Conservation (phyloP, 2,888 invertebrate species). For the Parnassius glacialis region DNA sequence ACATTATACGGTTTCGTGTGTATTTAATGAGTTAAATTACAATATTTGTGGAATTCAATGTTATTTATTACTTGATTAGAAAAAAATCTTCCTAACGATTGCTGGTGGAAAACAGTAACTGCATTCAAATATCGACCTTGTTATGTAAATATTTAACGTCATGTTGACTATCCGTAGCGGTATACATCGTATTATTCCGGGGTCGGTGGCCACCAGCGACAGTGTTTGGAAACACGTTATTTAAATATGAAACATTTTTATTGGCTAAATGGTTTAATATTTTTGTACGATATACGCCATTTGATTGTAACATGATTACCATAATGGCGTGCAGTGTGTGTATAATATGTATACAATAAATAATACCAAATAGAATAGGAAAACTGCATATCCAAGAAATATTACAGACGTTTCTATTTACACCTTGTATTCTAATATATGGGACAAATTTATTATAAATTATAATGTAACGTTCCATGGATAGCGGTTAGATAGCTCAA, state of each 20-base stretch:
- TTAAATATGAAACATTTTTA: slow-evolving; percentile 33
- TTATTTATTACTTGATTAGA: slow-evolving; percentile 44
- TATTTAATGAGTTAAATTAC: slow-evolving; percentile 49
- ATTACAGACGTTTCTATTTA: too few relatives aligned
- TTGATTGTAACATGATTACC: slow-evolving; percentile 15
- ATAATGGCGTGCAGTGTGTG: slow-evolving; percentile 3
- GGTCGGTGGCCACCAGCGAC: slow-evolving; percentile 41
- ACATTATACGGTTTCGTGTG: slow-evolving; percentile 40
- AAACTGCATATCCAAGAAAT: too few relatives aligned
- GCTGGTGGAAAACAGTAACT: background rate
- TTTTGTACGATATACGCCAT: slow-evolving; percentile 9
- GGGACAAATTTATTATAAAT: too few relatives aligned
- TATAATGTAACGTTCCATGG: too few relatives aligned
- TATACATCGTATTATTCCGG: slow-evolving; percentile 23
- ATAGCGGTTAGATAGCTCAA: too few relatives aligned
- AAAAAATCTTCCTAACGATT: slow-evolving; percentile 32
- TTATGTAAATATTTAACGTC: background rate
- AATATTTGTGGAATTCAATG: slow-evolving; percentile 44
- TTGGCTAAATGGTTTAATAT: slow-evolving; percentile 20
- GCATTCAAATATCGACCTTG: slow-evolving; percentile 30
- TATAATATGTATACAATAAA: slow-evolving; percentile 1
- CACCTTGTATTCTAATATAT: too few relatives aligned
- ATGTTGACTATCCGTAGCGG: slow-evolving; percentile 13
- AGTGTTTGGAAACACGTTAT: slow-evolving; percentile 48
- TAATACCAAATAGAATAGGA: background rate